Conservation (phyloP, 2,888 invertebrate species). For the Epicampocera succincta region DNA sequence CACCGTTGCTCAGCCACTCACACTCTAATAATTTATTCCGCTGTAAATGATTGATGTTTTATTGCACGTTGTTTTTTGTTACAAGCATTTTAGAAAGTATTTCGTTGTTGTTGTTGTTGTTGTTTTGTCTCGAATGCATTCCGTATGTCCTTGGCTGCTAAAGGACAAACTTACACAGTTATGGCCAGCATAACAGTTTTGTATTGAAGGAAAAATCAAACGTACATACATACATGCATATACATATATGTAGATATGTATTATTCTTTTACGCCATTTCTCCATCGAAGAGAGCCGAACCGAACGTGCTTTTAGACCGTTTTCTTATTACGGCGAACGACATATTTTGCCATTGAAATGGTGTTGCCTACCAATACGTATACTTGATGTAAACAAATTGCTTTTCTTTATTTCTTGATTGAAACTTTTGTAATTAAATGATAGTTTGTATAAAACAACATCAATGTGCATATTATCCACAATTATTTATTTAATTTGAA, state of each 20-base stretch:
- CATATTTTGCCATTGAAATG: conserved; percentile 46
- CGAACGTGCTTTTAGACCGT: conserved; percentile 1
- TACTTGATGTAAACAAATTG: conserved; percentile 58
- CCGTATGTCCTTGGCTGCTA: conserved; percentile 60
- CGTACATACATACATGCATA: no score
- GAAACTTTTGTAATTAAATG: no score
- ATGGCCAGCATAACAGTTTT: conserved; percentile 11
- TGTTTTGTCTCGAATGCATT: conserved; percentile 40
- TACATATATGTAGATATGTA: no score
- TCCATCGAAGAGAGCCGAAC: conserved; percentile 42
- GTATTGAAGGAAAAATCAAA: background rate
- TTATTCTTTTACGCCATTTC: conserved; percentile 19
- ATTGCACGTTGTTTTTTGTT: conserved; percentile 63
- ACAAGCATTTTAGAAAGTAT: conserved; percentile 44
- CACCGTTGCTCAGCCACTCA: background rate
- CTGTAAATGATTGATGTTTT: conserved; percentile 66
- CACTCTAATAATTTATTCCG: conserved; percentile 12
- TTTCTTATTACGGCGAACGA: conserved; percentile 10
- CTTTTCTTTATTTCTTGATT: background rate
- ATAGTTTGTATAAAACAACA: no score
- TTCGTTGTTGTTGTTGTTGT: conserved; percentile 25
- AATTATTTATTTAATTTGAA: no score
- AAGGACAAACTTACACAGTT: conserved; percentile 62
- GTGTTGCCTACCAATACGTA: conserved; percentile 60
- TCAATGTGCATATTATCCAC: no score